A percentile compares a stretch with the other conserved stretches of the same genome.
Conservation (phyloP, 2,797 vertebrate species). For the Diplodus sargus region DNA sequence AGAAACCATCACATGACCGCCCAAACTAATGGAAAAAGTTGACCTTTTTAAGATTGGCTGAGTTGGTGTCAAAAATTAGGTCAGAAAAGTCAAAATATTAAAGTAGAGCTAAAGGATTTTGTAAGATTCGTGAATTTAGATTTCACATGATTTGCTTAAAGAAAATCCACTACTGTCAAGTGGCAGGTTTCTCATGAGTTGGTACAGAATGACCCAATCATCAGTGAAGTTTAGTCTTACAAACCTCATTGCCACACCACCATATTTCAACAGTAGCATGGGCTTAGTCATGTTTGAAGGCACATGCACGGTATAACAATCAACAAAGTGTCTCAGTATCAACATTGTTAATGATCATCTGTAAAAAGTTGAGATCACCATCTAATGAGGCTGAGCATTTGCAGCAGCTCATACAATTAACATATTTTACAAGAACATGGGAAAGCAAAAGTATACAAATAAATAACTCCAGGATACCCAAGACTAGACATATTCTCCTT, state of each 20-base stretch:
- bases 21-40: no score
- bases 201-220: no score
- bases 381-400: not conserved
- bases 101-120: no score
- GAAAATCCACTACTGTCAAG: no score
- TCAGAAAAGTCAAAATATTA: no score
- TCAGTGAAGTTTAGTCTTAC: not conserved
- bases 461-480: constrained; percentile 4
- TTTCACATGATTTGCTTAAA: no score
- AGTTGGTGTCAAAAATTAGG: no score
- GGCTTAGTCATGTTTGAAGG: not conserved
- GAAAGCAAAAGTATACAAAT: constrained; percentile 22
- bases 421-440: constrained; percentile 8
- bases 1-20: no score
- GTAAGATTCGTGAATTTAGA: no score
- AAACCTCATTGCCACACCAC: not conserved
- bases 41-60: no score
- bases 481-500: constrained; percentile 55
- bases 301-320: not conserved
- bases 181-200: no score
- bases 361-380: no score
- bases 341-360: not conserved
- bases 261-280: not conserved
- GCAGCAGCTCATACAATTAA: not conserved
- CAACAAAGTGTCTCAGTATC: not conserved